Evolutionary conservation across 2,888 invertebrate species (phyloP).

Genomic region (Tetranychus piercei): DNA sequence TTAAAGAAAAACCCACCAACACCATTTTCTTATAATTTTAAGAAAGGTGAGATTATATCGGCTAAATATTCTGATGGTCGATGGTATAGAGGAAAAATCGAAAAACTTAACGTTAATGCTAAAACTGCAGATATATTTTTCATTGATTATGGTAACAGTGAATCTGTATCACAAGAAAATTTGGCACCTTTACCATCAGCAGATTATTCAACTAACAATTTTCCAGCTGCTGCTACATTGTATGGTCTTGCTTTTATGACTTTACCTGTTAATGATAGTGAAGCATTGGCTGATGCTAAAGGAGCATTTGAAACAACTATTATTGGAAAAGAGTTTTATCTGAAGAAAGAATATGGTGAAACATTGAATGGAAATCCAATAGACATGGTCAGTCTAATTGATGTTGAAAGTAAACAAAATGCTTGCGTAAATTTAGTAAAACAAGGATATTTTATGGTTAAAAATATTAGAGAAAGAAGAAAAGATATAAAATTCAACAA

Average conservation of each 20-base stretch:
- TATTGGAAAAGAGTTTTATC: constrained; percentile 48
- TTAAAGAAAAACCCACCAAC: constrained; percentile 66
- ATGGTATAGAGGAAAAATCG: constrained; percentile 93
- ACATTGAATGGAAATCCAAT: constrained; percentile 30
- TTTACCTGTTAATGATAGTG: constrained; percentile 64
- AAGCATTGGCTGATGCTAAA: constrained; percentile 56
- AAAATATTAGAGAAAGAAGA: constrained; percentile 46
- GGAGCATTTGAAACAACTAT: constrained; percentile 40
- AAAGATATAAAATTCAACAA: constrained; percentile 61
- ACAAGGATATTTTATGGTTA: constrained; percentile 66
- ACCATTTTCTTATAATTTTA: constrained; percentile 65
- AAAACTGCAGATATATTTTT: constrained; percentile 51
- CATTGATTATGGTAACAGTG: constrained; percentile 90
- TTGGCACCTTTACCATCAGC: constrained; percentile 60
- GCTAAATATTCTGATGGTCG: constrained; percentile 53
- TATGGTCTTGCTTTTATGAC: constrained; percentile 63
- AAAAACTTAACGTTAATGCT: constrained; percentile 46
- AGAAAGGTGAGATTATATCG: constrained; percentile 66
- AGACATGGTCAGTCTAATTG: constrained; percentile 28
- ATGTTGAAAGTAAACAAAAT: constrained; percentile 39
- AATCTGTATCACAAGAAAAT: constrained; percentile 47
- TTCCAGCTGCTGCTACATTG: constrained; percentile 56
- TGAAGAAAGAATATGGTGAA: constrained; percentile 62
- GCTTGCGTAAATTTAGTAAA: constrained; percentile 57
- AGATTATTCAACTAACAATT: constrained; percentile 43